phyloP scores from a whole-genome alignment of 2,797 vertebrate species.

The Clarias pachynema region DNA sequence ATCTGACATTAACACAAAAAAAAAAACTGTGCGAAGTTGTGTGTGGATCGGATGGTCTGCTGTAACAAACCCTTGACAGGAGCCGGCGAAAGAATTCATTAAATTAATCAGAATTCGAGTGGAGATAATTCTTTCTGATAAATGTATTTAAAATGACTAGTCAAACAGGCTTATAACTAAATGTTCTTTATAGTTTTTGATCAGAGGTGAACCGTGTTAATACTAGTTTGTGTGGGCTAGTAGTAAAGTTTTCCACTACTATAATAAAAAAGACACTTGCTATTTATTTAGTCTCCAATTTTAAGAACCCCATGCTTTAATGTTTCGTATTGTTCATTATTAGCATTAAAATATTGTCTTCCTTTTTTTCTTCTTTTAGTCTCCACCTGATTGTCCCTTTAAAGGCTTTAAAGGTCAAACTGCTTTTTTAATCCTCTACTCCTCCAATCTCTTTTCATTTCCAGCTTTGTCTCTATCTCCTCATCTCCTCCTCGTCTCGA shows the following conservation, averaged over 20 bases:
- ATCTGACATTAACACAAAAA: no score
- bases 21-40: no score
- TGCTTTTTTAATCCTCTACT: background rate
- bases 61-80: no score
- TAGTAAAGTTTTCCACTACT: background rate
- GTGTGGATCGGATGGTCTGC: no score
- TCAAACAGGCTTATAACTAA: background rate
- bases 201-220: background rate
- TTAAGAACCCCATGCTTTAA: background rate
- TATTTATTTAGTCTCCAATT: background rate
- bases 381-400: background rate
- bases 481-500: background rate
- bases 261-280: background rate
- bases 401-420: slow-evolving; percentile 2
- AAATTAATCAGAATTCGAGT: background rate
- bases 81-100: no score
- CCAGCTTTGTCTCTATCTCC: background rate
- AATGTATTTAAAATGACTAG: background rate
- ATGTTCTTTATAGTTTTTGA: background rate
- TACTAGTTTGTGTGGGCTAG: background rate
- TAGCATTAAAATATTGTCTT: background rate
- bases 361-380: background rate
- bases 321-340: background rate
- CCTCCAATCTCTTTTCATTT: background rate
- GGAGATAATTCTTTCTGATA: background rate